Evolutionary conservation across 2,888 invertebrate genomes (phyloP).

Genomic region (Torymus aiolomorphi): DNA sequence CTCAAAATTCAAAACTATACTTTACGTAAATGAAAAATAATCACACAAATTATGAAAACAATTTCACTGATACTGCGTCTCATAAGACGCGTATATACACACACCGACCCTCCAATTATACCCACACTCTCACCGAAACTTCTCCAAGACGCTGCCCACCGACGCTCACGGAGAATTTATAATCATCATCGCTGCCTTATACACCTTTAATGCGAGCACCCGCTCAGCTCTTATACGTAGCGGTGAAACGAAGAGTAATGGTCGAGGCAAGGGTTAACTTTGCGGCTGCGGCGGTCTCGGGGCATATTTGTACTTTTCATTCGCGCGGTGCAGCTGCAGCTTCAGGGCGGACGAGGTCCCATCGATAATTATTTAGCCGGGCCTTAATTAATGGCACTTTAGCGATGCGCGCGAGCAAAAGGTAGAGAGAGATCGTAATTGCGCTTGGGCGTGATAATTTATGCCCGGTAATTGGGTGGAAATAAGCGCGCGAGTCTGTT

Average conservation of each 20-base stretch:
- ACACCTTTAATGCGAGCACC: background rate
- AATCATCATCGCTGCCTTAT: background rate
- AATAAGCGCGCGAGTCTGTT: conserved; percentile 20
- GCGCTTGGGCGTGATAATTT: conserved; percentile 37
- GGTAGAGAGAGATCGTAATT: conserved; percentile 56
- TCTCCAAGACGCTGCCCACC: background rate
- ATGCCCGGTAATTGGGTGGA: conserved; percentile 39
- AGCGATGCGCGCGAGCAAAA: conserved; percentile 61
- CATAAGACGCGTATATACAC: too few species aligned
- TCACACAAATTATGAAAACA: too few species aligned
- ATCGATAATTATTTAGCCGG: conserved; percentile 68
- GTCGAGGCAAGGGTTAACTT: conserved; percentile 4
- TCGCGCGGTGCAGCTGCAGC: conserved; percentile 64
- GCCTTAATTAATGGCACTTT: conserved; percentile 67
- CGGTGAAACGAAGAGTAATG: conserved; percentile 31
- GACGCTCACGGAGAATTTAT: background rate
- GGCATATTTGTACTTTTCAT: conserved; percentile 55
- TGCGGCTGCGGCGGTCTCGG: background rate
- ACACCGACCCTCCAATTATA: background rate
- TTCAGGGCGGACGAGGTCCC: conserved; percentile 39
- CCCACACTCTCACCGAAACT: background rate
- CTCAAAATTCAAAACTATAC: too few species aligned
- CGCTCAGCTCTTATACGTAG: background rate
- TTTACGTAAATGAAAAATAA: too few species aligned
- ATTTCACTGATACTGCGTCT: too few species aligned